These are phyloP conservation scores for Palaemon carinicauda DNA, from an alignment of 1,140 invertebrate genomes.

Conservation along the genomic window DNA sequence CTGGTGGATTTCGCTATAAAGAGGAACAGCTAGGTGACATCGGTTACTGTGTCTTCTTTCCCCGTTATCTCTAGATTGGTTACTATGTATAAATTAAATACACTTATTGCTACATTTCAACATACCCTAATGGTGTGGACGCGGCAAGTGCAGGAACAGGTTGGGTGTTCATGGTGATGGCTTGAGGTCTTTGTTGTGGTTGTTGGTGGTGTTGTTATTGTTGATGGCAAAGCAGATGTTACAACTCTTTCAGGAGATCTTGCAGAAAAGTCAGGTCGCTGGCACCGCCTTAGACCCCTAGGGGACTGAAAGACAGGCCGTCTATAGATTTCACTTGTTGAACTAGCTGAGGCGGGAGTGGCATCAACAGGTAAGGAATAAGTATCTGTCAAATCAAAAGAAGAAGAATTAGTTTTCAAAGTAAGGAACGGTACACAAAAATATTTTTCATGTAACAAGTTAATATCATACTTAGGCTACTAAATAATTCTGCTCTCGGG, in stretches of 20 bases:
- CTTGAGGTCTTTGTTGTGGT: neutral
- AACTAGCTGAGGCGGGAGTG: constrained; percentile 23
- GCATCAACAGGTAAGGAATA: constrained; percentile 41
- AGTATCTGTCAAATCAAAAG: constrained; percentile 18
- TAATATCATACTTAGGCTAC: neutral
- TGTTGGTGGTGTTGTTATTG: neutral
- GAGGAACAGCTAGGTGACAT: no score
- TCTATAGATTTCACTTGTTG: constrained; percentile 21
- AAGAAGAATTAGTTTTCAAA: no score
- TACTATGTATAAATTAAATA: no score
- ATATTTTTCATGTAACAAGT: neutral
- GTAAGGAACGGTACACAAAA: neutral
- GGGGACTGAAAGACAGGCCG: constrained; percentile 37
- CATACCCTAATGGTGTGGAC: constrained; percentile 28
- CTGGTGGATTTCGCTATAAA: no score
- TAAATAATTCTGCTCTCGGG: no score
- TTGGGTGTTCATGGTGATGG: constrained; percentile 35
- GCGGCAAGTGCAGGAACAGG: constrained; percentile 23
- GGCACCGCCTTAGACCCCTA: constrained; percentile 15
- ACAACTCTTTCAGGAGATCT: neutral
- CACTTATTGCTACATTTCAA: no score
- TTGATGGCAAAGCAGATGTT: no score
- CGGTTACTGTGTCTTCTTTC: no score
- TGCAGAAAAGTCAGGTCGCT: constrained; percentile 23
- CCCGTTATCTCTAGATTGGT: no score